Percentiles rank a stretch among this genome's conserved stretches.
Conservation (phyloP, 2,888 invertebrate species). For the Pimpla rufipes region DNA sequence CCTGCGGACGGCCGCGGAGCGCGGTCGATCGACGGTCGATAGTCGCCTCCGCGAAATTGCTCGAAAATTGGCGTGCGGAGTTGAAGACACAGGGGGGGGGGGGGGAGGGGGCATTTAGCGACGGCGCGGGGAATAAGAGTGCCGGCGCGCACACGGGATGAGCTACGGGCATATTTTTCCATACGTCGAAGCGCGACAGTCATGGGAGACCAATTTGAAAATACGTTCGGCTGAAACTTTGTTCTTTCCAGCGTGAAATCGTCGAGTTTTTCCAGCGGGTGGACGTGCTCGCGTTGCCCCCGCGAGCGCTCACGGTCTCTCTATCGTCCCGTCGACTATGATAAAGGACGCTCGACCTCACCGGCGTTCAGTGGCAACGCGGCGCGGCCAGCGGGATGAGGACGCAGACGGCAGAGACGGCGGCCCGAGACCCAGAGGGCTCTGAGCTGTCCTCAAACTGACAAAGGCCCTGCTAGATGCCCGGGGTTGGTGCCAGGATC, state of each 20-base stretch:
- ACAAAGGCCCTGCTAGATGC: slow-evolving; percentile 59
- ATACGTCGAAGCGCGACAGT: too few species aligned
- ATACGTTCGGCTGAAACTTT: slow-evolving; percentile 27
- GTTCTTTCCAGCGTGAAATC: slow-evolving; percentile 59
- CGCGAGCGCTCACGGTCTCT: too few species aligned
- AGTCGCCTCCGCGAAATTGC: slow-evolving; percentile 50
- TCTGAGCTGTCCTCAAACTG: slow-evolving; percentile 43
- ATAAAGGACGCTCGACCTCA: slow-evolving; percentile 48
- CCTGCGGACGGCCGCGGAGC: neutral
- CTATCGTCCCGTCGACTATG: slow-evolving; percentile 34
- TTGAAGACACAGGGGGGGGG: slow-evolving; percentile 2
- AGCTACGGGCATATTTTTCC: too few species aligned
- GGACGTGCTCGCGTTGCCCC: too few species aligned
- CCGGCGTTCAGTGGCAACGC: slow-evolving; percentile 31
- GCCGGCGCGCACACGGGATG: too few species aligned
- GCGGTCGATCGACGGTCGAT: slow-evolving; percentile 54
- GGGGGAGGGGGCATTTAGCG: slow-evolving; percentile 35
- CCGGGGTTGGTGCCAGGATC: neutral
- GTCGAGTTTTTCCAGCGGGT: slow-evolving; percentile 26
- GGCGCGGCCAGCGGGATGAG: slow-evolving; percentile 30
- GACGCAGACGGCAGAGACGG: slow-evolving; percentile 23
- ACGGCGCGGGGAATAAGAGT: too few species aligned
- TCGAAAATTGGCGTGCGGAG: slow-evolving; percentile 36
- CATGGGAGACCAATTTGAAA: slow-evolving; percentile 44
- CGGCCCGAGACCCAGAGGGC: slow-evolving; percentile 21